Base-by-base conservation (phyloP, 2,888 invertebrate genomes). In the Archips xylosteana region DNA sequence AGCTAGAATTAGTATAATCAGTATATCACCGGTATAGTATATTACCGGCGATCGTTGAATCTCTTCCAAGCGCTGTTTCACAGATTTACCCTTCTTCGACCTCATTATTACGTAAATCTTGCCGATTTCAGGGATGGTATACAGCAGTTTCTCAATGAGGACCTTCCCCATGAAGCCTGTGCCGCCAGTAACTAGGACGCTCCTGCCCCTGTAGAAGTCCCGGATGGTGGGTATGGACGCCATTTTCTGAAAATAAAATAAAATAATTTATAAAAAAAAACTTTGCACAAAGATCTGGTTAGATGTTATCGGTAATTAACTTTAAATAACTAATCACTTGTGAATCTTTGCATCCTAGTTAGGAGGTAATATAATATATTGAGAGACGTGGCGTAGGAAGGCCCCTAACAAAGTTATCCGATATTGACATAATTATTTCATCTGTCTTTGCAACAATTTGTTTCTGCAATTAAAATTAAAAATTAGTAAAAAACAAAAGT, bases 81-180 rank as follows among this genome's bases (percentile, higher is more conserved):
- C 91, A 0, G 95, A 92, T 84, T 96, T 96, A 66, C 96, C 96
- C 61, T 94, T 92, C 85, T 96, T 96, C 0, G 96, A 95, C 32
- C 96, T 90, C 82, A 96, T 92, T 60, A 96, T 87, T 60, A 96
- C 87, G 81, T 96, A 96, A 60, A 96, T 89, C 77, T 94, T 94
- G 49, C 95, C 95, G 32, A 96, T 83, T 0, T 95, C 95, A 3
- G 95, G 95, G 72, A 96, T 92, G 3, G 95, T 89, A 82, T 95
- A 96, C 3, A 96, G 91, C 3, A 96, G 84, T 81, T 96, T 96
- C 84, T 96, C 96, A 51, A 96, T 82, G 15, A 96, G 89, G 9
- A 95, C 95, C 81, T 95, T 95, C 23, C 96, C 96, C 96, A 96
- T 96, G 77, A 96, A 95, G 0, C 96, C 96, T 0, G 96, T 95